Conservation (phyloP, 2,797 vertebrate species). For the Crocodylus rhombifer region DNA sequence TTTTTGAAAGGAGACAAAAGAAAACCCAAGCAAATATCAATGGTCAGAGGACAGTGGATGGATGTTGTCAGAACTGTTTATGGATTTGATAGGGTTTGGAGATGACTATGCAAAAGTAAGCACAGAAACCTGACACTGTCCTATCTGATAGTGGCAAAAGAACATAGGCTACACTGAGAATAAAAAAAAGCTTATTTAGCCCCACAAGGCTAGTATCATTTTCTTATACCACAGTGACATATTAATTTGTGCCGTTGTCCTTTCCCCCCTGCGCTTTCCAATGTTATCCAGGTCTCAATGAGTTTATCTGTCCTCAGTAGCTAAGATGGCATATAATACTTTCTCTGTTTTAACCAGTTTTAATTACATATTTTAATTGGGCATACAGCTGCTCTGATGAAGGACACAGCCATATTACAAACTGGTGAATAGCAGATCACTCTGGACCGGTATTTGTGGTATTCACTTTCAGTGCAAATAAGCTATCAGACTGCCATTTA, state of each 20-base stretch:
- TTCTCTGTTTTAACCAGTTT: slow-evolving; percentile 24
- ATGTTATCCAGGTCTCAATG: background rate
- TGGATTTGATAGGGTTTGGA: background rate
- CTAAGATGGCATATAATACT: background rate
- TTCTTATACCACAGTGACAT: background rate
- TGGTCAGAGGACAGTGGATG: background rate
- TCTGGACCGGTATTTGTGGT: background rate
- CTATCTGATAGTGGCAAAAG: background rate
- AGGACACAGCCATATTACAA: slow-evolving; percentile 3
- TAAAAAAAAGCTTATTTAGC: background rate
- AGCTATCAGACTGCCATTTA: background rate
- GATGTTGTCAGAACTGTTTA: background rate
- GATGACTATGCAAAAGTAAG: background rate
- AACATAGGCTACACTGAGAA: background rate
- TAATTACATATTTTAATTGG: slow-evolving; percentile 21
- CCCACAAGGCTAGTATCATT: background rate
- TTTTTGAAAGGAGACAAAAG: background rate
- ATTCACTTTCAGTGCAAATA: background rate
- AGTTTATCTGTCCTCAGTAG: background rate
- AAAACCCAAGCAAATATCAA: background rate
- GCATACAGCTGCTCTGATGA: background rate
- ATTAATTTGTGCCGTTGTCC: background rate
- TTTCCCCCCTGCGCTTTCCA: background rate
- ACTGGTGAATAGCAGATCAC: background rate
- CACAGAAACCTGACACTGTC: background rate